Percentiles rank a stretch among this genome's conserved stretches.
These are phyloP conservation scores for Listronotus oregonensis DNA, from an alignment of 1,140 invertebrate genomes.

Conservation along the genomic window DNA sequence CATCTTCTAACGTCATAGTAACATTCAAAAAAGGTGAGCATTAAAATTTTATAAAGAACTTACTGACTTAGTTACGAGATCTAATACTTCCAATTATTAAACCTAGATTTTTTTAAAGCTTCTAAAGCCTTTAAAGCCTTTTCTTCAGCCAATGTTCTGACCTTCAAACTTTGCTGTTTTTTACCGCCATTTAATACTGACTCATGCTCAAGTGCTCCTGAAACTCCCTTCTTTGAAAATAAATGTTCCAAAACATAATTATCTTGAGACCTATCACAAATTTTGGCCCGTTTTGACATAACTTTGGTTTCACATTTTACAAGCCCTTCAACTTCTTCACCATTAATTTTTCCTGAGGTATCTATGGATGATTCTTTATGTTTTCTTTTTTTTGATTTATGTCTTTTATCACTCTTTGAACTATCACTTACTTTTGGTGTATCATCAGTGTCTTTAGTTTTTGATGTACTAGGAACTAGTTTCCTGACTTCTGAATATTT, in stretches of 20 bases:
- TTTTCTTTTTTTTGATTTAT: conserved; percentile 51
- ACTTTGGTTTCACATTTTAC: conserved; percentile 50
- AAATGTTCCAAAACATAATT: conserved; percentile 64
- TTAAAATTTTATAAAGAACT: too few relatives aligned
- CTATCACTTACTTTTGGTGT: neutral
- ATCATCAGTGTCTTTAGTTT: conserved; percentile 43
- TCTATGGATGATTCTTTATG: conserved; percentile 43
- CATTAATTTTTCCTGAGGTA: conserved; percentile 49
- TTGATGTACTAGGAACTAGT: conserved; percentile 40
- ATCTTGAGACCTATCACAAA: conserved; percentile 53
- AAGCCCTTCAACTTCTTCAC: conserved; percentile 51
- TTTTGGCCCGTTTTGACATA: conserved; percentile 31
- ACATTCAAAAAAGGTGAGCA: too few relatives aligned
- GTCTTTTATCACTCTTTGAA: conserved; percentile 45
- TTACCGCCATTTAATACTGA: conserved; percentile 60
- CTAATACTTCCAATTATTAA: conserved; percentile 55
- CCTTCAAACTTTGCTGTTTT: conserved; percentile 56
- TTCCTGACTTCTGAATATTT: conserved; percentile 50
- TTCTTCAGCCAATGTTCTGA: conserved; percentile 57
- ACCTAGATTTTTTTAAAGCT: conserved; percentile 60
- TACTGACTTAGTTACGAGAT: neutral
- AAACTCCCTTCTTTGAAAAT: conserved; percentile 62
- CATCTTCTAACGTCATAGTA: too few relatives aligned
- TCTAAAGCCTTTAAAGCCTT: conserved; percentile 60
- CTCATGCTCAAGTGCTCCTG: conserved; percentile 64